Percentiles rank a stretch among this genome's conserved stretches.
phyloP scores from a whole-genome alignment of 2,888 invertebrate species.

The Drosophila pegasa region DNA sequence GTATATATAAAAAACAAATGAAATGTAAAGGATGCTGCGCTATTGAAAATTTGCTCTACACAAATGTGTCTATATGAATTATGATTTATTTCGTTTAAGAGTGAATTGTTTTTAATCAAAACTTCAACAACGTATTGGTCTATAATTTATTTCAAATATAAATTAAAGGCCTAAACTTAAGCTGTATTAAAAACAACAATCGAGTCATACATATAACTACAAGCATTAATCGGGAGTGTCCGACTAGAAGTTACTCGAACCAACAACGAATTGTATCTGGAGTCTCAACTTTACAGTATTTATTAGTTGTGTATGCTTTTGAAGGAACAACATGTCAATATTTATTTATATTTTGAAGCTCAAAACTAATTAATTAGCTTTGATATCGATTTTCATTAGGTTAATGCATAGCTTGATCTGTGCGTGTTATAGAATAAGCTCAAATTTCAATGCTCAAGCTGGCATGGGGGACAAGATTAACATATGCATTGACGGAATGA shows the following conservation, averaged over 20 bases:
- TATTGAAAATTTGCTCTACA: not conserved
- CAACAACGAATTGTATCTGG: not conserved
- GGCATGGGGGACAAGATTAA: not conserved
- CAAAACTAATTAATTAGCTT: slow-evolving; percentile 1
- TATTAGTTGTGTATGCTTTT: not conserved
- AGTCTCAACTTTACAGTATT: not conserved
- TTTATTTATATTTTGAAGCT: not conserved
- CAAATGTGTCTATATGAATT: not conserved
- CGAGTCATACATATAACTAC: not conserved
- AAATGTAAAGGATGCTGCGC: not conserved
- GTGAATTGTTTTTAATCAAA: too few species aligned
- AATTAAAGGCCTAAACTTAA: not conserved
- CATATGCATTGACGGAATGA: too few species aligned
- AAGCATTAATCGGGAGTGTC: not conserved
- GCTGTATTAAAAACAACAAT: not conserved
- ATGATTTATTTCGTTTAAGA: not conserved
- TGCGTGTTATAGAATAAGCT: not conserved
- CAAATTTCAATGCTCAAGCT: not conserved
- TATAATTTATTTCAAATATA: not conserved
- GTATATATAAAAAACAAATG: too few species aligned
- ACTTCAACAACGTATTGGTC: too few species aligned
- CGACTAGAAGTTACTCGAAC: not conserved
- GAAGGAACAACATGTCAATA: not conserved
- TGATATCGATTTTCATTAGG: not conserved
- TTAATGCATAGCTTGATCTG: not conserved